These are phyloP conservation scores for Drosophila auraria DNA, from an alignment of 1,140 invertebrate genomes.

Conservation along the genomic window DNA sequence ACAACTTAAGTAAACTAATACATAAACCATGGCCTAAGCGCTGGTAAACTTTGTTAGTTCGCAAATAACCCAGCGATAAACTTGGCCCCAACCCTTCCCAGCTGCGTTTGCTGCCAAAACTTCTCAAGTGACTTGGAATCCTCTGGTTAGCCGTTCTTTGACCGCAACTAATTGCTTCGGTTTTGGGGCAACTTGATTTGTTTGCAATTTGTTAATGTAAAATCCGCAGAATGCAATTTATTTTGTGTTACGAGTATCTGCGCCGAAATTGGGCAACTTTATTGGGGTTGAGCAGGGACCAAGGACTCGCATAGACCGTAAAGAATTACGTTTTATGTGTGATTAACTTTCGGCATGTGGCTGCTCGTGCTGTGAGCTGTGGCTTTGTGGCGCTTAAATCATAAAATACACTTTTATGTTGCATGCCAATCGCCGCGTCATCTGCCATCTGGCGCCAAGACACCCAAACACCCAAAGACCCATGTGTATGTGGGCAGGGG, in stretches of 20 bases:
- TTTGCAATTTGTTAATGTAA: constrained; percentile 58
- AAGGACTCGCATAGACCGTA: constrained; percentile 23
- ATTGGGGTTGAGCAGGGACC: constrained; percentile 6
- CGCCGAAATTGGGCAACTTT: constrained; percentile 18
- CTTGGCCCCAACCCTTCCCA: neutral
- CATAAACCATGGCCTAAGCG: constrained; percentile 14
- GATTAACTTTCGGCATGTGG: constrained; percentile 50
- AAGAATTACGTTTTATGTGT: constrained; percentile 50
- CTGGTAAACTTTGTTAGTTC: constrained; percentile 1
- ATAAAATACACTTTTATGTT: constrained; percentile 70
- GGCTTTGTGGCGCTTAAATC: constrained; percentile 68
- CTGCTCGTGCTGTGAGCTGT: constrained; percentile 48
- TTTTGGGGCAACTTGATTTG: constrained; percentile 40
- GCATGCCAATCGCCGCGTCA: constrained; percentile 50
- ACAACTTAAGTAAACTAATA: neutral
- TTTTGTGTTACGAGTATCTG: constrained; percentile 26
- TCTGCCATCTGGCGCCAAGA: constrained; percentile 49
- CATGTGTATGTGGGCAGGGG: constrained; percentile 38
- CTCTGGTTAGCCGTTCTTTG: constrained; percentile 28
- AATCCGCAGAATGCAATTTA: constrained; percentile 44
- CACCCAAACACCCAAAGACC: constrained; percentile 27
- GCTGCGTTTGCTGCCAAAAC: constrained; percentile 11
- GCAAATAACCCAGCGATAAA: constrained; percentile 8
- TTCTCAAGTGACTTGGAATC: constrained; percentile 27
- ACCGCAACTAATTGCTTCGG: constrained; percentile 54